Base-by-base conservation (phyloP, 2,888 invertebrate genomes). In the Sarcophaga subvicina region DNA sequence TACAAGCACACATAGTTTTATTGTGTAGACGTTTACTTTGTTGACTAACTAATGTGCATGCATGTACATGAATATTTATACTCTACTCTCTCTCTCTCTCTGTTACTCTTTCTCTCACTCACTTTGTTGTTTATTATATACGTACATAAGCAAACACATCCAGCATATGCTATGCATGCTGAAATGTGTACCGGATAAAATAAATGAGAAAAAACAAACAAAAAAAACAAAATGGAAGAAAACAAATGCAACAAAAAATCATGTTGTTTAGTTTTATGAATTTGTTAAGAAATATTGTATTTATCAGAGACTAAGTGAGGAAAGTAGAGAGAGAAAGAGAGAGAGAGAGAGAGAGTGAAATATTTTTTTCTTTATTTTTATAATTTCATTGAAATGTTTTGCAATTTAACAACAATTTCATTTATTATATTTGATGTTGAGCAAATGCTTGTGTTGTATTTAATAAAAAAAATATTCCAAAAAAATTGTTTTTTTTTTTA, bases 211-310 rank as follows among this genome's bases (percentile, higher is more conserved):
- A 62, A 22, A 5, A 4, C 3, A 10, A 10, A 37, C 8, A 8
- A 37, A 1, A 37, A 37, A 37, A 37, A 37, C 37, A 37, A 37
- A 37, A 37, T 37, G 6, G 8, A 8, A 37, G 6, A 37, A 66
- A 78, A 67, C 4, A 20, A 25, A 69, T 63, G 63, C 67, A 69
- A 45, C 12, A 62, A 72, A 67, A 67, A 78, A 27, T 72, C 62
- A 72, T 27, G 27, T 37, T 37, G 37, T 67, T 70, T 54, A 78
- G 83, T 79, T 37, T 79, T 83, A 75, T 79, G 73, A 73, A 63
- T 79, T 73, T 83, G 45, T 79, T 83, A 63, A 73, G 45, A 49
- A 83, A 49, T n/a, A 69, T 63, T 37, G 37, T 37, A 37, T 37
- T 37, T 37, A 37, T 37, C 37, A 37, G 10, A 37, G 37, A 37